Percentiles rank a stretch among this genome's conserved stretches.
These are phyloP conservation scores for Antedon bifida DNA, from an alignment of 35 echinoderm and acorn worm species.

Conservation along the genomic window DNA sequence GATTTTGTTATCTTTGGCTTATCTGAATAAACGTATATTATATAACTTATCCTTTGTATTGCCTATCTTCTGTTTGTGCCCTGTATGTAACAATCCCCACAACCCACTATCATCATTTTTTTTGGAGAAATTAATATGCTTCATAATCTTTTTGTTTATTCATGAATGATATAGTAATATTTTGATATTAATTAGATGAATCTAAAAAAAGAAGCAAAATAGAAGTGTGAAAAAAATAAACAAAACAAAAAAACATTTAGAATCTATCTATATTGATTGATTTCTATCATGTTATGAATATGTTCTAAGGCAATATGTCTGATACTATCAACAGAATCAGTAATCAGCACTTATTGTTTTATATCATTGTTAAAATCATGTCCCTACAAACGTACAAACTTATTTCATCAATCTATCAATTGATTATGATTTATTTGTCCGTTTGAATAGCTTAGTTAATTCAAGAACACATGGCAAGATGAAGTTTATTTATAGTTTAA, in stretches of 20 bases:
- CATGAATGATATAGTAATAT: too few species aligned
- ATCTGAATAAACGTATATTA: too few species aligned
- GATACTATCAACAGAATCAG: neutral
- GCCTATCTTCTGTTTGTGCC: too few species aligned
- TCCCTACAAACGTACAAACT: neutral
- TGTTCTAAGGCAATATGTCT: neutral
- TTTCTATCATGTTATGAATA: neutral
- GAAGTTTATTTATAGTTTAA: too few species aligned
- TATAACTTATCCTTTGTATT: too few species aligned
- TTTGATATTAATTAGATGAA: too few species aligned
- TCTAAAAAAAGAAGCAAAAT: neutral
- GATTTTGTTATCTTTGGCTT: too few species aligned
- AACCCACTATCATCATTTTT: too few species aligned
- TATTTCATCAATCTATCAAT: neutral
- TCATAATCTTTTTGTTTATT: too few species aligned
- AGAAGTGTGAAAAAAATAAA: neutral
- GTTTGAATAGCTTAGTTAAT: neutral
- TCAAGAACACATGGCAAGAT: too few species aligned
- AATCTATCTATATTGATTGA: neutral
- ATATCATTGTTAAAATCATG: neutral
- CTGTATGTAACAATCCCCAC: too few species aligned
- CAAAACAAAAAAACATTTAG: neutral
- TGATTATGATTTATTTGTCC: neutral
- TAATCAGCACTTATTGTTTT: neutral
- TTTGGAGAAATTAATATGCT: too few species aligned